Percentiles rank a stretch among this genome's conserved stretches.
phyloP scores from a whole-genome alignment of 2,113 vertebrate genomes.

The Mastomys coucha region DNA sequence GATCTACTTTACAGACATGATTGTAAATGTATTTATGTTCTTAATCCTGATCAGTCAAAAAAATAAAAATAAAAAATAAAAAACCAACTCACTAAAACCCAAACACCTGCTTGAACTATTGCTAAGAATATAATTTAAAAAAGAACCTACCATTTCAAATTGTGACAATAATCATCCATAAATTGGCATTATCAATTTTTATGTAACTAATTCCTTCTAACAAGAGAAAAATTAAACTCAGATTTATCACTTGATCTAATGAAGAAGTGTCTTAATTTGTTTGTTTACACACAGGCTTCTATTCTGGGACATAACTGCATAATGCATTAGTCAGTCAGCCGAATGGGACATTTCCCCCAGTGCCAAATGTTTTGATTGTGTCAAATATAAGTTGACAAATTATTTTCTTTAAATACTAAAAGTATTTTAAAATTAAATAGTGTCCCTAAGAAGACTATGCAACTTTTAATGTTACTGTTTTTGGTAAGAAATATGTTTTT shows the following conservation, averaged over 20 bases:
- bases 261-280: neutral
- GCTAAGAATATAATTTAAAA: neutral
- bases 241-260: neutral
- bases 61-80: too few relatives aligned
- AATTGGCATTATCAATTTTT: neutral
- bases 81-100: neutral
- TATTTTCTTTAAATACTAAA: neutral
- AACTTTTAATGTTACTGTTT: neutral
- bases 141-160: neutral
- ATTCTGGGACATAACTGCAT: constrained; percentile 17
- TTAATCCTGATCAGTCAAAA: neutral
- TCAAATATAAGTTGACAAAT: constrained; percentile 16
- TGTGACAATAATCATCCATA: neutral
- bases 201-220: neutral
- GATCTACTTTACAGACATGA: neutral
- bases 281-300: neutral
- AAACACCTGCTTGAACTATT: neutral
- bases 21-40: neutral
- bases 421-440: neutral
- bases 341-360: constrained; percentile 1
- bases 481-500: neutral
- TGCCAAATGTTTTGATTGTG: constrained; percentile 35
- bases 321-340: constrained; percentile 48
- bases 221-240: neutral
- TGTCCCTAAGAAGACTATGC: neutral